phyloP scores from a whole-genome alignment of 2,113 vertebrate species.

The Eurypyga helias region DNA sequence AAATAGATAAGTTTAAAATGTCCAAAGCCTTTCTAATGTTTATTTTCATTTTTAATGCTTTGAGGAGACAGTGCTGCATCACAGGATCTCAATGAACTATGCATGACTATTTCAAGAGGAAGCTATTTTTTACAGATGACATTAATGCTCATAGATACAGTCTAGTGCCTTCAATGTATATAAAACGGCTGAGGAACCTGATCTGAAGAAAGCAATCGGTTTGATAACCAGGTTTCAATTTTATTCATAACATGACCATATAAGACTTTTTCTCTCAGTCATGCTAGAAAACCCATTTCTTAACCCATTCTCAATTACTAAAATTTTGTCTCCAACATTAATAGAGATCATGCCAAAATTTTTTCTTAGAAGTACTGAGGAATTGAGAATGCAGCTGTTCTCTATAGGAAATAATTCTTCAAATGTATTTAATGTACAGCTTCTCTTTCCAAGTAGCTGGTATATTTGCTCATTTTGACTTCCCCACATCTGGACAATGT shows the following conservation, averaged over 20 bases:
- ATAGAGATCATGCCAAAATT: background rate
- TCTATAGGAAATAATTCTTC: background rate
- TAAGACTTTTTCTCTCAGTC: background rate
- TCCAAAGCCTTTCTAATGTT: background rate
- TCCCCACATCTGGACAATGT: background rate
- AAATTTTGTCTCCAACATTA: background rate
- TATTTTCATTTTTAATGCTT: background rate
- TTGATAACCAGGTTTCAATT: background rate
- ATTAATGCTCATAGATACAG: background rate
- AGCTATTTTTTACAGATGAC: background rate
- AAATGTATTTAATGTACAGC: background rate
- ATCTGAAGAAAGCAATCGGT: background rate
- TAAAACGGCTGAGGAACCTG: background rate
- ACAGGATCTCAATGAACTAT: background rate
- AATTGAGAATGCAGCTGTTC: background rate
- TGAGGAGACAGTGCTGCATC: background rate
- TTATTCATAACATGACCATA: background rate
- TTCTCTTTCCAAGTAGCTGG: background rate
- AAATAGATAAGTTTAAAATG: background rate
- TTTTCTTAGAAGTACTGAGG: background rate
- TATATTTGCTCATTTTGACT: background rate
- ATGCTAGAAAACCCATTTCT: background rate
- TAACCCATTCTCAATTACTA: background rate
- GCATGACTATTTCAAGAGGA: constrained; percentile 22
- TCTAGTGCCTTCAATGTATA: background rate